These are phyloP conservation scores for Alligator sinensis DNA, from an alignment of 2,113 vertebrate genomes.

Conservation along the genomic window DNA sequence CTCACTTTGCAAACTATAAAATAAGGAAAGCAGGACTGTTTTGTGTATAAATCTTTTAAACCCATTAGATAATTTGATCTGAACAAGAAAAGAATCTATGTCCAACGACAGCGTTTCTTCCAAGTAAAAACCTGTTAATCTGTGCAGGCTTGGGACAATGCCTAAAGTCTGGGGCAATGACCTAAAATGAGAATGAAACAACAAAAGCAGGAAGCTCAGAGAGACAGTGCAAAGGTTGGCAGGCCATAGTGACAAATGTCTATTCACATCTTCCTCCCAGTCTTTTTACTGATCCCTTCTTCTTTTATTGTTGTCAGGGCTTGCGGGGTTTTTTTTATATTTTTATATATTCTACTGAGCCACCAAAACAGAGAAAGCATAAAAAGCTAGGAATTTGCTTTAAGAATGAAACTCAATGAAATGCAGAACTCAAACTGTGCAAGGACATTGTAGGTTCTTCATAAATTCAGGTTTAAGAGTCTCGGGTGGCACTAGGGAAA, in stretches of 20 bases:
- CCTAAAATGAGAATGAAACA: neutral
- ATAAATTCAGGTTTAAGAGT: fast-evolving
- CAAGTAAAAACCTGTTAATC: neutral
- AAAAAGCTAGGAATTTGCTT: fast-evolving
- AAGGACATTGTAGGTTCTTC: neutral
- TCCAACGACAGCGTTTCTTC: neutral
- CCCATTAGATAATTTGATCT: neutral
- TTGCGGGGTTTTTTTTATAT: neutral
- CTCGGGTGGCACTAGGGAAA: neutral
- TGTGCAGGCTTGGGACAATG: neutral
- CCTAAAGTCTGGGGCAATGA: neutral
- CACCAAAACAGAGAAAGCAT: neutral
- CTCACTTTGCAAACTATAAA: neutral
- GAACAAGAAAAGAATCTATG: neutral
- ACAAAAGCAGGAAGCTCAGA: neutral
- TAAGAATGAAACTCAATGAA: neutral
- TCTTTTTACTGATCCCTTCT: neutral
- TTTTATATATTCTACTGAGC: fast-evolving
- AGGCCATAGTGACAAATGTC: neutral
- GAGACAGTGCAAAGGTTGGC: neutral
- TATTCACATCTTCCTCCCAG: neutral
- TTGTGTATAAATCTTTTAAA: neutral
- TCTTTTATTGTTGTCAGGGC: neutral
- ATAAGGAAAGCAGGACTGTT: neutral
- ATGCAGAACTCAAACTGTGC: fast-evolving